phyloP scores from a whole-genome alignment of 23 tunicate genomes.

The Halocynthia aurantium region DNA sequence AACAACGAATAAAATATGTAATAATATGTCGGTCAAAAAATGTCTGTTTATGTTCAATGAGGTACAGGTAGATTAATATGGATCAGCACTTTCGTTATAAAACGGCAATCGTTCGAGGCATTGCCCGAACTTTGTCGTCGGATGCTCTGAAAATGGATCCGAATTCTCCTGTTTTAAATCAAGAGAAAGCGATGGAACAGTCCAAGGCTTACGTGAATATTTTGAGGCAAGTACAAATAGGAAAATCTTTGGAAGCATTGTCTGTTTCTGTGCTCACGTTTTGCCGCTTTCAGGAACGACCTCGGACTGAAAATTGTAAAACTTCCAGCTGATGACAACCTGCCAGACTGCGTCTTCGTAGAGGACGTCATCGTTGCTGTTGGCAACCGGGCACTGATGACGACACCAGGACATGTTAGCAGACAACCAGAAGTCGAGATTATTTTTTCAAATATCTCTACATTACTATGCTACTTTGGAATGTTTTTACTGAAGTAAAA shows the following conservation, averaged over 20 bases:
- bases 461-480: too few relatives aligned
- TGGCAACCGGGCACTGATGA: conserved; percentile 58
- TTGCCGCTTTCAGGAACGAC: conserved; percentile 25
- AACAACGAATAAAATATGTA: too few relatives aligned
- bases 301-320: conserved; percentile 52
- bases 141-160: conserved; percentile 44
- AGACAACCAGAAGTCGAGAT: conserved; percentile 41
- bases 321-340: conserved; percentile 56
- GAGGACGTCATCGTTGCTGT: conserved; percentile 73
- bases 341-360: conserved; percentile 92
- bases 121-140: conserved; percentile 31
- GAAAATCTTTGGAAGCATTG: neutral
- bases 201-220: conserved; percentile 34
- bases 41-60: too few relatives aligned
- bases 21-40: too few relatives aligned
- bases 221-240: conserved; percentile 29
- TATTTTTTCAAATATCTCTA: too few relatives aligned
- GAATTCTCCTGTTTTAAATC: conserved; percentile 23
- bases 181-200: conserved; percentile 47
- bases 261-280: neutral
- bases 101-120: conserved; percentile 47
- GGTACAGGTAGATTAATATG: neutral
- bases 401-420: conserved; percentile 64
- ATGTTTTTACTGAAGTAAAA: too few relatives aligned
- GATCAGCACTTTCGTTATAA: conserved; percentile 22